Base-by-base conservation (phyloP, 2,113 vertebrate genomes). In the Siniperca chuatsi region DNA sequence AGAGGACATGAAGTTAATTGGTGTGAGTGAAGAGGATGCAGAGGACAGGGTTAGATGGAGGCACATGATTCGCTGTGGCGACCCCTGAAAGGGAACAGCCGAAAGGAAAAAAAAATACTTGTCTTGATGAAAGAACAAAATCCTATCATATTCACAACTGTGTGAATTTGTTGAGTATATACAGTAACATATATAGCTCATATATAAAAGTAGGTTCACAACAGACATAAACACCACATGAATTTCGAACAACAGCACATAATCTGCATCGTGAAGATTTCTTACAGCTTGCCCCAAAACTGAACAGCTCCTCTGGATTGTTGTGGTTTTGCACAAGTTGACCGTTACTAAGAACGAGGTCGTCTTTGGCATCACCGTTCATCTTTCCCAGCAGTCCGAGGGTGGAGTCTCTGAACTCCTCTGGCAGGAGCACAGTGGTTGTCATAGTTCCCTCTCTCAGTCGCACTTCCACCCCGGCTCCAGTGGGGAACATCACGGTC, bases 251-350 rank as follows among this genome's bases (percentile, higher is more conserved):
- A 64, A 6, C 61, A 33, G 37, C 21, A 35, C 25, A 33, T 18
- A 29, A 70, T 57, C 25, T 40, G 15, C 12, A 4, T 6, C 10
- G 52, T 61, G 15, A 68, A 11, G 0, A 40, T 84, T 1, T 95
- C 98, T 97, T 93, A 99, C 98, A 99, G 91, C 93, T 90, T 2
- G 96, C 96, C 57, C 98, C 97, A 33, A 97, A 97, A 8, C 23
- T 69, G 84, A 98, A 97, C 76, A 98, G 11, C 52, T 96, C 94
- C 74, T 93, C 93, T 2, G 96, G 92, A 23, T 90, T 95, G 84
- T 80, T 92, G 60, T 50, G 44, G 40, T 91, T 65, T 66, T 86
- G 69, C 12, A 90, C 58, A 7, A 96, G 40, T 3, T 62, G 83
- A 11, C 97, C 96, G 0, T 91, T 92, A 44, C 75, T 95, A 64